A percentile compares a stretch with the other conserved stretches of the same genome.
phyloP scores from a whole-genome alignment of 2,113 vertebrate genomes.

The Rhynchomys soricoides region DNA sequence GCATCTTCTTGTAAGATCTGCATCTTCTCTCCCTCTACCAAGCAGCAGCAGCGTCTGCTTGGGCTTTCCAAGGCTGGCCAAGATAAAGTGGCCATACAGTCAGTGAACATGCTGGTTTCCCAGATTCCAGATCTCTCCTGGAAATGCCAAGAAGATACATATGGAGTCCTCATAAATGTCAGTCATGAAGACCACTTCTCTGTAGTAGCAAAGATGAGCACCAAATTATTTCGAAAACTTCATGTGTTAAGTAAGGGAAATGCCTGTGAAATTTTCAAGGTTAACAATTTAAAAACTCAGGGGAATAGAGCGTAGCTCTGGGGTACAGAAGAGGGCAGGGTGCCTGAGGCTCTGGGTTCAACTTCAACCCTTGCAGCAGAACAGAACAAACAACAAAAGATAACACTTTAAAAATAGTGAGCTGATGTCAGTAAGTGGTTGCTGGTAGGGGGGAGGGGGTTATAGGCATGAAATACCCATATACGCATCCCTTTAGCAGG shows the following conservation, averaged over 20 bases:
- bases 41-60: neutral
- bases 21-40: neutral
- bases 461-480: neutral
- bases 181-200: neutral
- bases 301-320: neutral
- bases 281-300: neutral
- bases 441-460: neutral
- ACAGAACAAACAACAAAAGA: neutral
- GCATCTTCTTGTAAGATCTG: neutral
- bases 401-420: neutral
- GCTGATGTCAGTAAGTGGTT: neutral
- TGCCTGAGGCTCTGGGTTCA: neutral
- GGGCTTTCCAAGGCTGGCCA: neutral
- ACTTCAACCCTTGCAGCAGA: neutral
- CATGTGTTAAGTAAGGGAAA: neutral
- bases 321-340: neutral
- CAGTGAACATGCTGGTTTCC: neutral
- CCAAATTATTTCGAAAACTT: neutral
- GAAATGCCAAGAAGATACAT: neutral
- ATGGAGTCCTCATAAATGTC: neutral
- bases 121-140: neutral
- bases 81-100: slow-evolving; percentile 12
- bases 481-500: neutral
- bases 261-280: neutral
- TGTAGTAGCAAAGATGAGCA: neutral